Evolutionary conservation across 2,888 invertebrate species (phyloP).

Genomic region (Drosophila kuntzei): DNA sequence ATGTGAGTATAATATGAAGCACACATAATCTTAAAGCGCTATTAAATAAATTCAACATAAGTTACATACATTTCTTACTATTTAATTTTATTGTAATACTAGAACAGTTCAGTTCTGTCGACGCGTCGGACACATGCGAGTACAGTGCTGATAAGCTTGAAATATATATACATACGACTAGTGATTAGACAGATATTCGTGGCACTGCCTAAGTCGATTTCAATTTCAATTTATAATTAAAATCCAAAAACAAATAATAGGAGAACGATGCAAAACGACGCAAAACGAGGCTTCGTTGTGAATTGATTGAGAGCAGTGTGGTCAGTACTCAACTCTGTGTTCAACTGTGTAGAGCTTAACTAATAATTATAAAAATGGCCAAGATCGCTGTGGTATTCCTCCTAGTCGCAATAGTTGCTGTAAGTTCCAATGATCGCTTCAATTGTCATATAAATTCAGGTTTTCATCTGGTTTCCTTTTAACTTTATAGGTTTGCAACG

Average conservation of each 20-base stretch:
- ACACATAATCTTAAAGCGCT: too few relatives aligned
- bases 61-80: background rate
- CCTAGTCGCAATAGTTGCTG: slow-evolving; percentile 53
- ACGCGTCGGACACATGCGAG: background rate
- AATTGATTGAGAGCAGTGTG: slow-evolving; percentile 8
- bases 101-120: background rate
- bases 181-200: slow-evolving; percentile 6
- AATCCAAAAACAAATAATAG: slow-evolving; percentile 11
- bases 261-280: slow-evolving; percentile 10
- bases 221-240: background rate
- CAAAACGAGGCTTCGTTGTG: slow-evolving; percentile 48
- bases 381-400: slow-evolving; percentile 52
- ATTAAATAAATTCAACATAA: background rate
- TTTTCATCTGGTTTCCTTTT: background rate
- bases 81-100: background rate
- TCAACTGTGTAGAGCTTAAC: slow-evolving; percentile 41
- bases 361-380: slow-evolving; percentile 41
- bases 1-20: too few relatives aligned
- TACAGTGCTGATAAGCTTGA: slow-evolving; percentile 9
- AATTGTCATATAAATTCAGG: background rate
- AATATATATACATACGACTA: background rate
- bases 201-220: slow-evolving; percentile 6
- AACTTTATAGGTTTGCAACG: slow-evolving; percentile 22
- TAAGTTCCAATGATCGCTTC: slow-evolving; percentile 30
- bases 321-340: slow-evolving; percentile 53